These are phyloP conservation scores for Drosophila helvetica DNA, from an alignment of 2,888 invertebrate genomes.

Conservation along the genomic window DNA sequence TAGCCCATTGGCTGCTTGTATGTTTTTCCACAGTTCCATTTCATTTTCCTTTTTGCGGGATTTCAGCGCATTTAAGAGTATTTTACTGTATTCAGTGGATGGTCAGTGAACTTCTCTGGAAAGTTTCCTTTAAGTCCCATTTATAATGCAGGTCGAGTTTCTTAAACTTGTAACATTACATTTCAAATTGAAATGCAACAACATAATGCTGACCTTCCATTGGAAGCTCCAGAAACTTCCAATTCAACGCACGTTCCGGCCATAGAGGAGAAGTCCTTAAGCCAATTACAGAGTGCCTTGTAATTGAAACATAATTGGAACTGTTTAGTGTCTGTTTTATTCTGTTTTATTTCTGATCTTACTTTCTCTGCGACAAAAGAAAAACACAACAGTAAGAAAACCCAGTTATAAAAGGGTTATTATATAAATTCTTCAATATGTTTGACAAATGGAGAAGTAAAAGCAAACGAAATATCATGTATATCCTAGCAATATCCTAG, in stretches of 20 bases:
- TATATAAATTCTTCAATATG: too few relatives aligned
- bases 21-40: background rate
- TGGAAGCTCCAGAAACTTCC: background rate
- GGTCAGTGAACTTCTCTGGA: too few relatives aligned
- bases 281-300: background rate
- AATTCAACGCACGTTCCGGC: background rate
- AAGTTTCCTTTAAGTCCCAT: background rate
- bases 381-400: background rate
- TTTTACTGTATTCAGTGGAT: too few relatives aligned
- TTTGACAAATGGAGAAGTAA: too few relatives aligned
- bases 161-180: background rate
- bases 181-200: background rate
- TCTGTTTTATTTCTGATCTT: background rate
- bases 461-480: too few relatives aligned
- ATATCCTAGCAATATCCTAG: too few relatives aligned
- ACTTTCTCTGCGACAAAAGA: background rate
- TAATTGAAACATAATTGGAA: background rate
- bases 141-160: background rate
- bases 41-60: background rate
- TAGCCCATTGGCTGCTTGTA: background rate
- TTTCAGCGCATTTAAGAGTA: too few relatives aligned
- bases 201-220: background rate
- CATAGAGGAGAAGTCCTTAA: background rate
- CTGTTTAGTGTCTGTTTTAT: background rate
- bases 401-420: too few relatives aligned